phyloP scores from a whole-genome alignment of 1,140 invertebrate genomes.

The Andricus grossulariae region DNA sequence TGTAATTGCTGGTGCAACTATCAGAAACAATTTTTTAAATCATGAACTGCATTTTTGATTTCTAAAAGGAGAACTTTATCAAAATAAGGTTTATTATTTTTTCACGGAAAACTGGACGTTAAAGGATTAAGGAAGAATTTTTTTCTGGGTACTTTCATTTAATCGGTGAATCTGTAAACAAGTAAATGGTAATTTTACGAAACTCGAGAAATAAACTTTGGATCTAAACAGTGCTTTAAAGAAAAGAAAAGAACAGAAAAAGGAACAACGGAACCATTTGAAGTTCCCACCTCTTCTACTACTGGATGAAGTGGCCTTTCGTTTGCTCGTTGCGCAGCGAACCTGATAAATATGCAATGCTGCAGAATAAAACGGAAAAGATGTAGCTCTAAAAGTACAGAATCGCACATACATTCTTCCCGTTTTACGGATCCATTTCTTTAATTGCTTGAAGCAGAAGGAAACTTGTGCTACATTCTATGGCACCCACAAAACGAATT shows the following conservation, averaged over 20 bases:
- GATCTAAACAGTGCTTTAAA: slow-evolving; percentile 47
- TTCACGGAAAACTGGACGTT: too few species aligned
- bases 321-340: slow-evolving; percentile 57
- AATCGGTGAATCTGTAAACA: slow-evolving; percentile 36
- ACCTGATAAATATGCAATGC: slow-evolving; percentile 71
- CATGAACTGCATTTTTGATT: too few species aligned
- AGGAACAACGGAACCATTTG: slow-evolving; percentile 58
- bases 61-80: too few species aligned
- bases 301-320: slow-evolving; percentile 55
- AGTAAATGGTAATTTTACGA: slow-evolving; percentile 60
- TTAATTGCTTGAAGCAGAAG: slow-evolving; percentile 50
- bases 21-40: too few species aligned
- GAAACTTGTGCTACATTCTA: slow-evolving; percentile 31
- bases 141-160: background rate
- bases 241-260: slow-evolving; percentile 49
- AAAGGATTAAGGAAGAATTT: background rate
- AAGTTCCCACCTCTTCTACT: slow-evolving; percentile 51
- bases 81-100: too few species aligned
- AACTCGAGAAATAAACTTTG: slow-evolving; percentile 62
- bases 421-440: slow-evolving; percentile 58
- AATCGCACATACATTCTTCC: slow-evolving; percentile 31
- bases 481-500: background rate
- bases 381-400: slow-evolving; percentile 22
- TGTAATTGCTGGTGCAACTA: too few species aligned
- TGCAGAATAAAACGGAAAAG: slow-evolving; percentile 56